These are phyloP conservation scores for Zaprionus bogoriensis DNA, from an alignment of 2,888 invertebrate species.

Conservation along the genomic window DNA sequence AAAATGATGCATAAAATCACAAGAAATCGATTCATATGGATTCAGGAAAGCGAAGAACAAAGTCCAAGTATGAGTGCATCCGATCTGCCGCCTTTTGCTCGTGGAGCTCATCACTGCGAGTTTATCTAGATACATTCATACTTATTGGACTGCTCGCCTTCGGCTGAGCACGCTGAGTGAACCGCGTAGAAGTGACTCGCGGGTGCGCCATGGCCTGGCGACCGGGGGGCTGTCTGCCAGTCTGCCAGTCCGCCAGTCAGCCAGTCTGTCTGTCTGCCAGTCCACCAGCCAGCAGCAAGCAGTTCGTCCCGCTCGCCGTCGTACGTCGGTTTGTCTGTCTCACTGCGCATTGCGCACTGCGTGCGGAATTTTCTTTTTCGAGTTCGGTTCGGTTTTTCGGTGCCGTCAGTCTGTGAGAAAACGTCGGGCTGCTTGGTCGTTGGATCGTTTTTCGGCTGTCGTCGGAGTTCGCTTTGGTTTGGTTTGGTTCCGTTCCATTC, in stretches of 20 bases:
- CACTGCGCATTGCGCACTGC: constrained; percentile 66
- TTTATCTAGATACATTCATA: constrained; percentile 50
- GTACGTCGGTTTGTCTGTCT: constrained; percentile 32
- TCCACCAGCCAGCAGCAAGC: no score
- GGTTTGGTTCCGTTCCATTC: constrained; percentile 12
- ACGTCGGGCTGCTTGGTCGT: constrained; percentile 73
- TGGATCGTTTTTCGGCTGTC: constrained; percentile 49
- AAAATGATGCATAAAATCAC: background rate
- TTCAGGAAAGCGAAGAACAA: background rate
- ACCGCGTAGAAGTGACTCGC: constrained; percentile 75
- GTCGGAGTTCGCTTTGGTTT: background rate
- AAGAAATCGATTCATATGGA: background rate
- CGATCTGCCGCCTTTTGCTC: background rate
- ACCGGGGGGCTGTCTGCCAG: constrained; percentile 16
- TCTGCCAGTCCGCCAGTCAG: background rate
- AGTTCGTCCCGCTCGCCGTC: background rate
- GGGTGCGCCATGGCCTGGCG: constrained; percentile 79
- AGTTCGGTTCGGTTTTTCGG: constrained; percentile 51
- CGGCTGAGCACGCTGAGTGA: constrained; percentile 31
- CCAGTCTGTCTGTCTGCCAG: background rate
- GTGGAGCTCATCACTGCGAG: constrained; percentile 40
- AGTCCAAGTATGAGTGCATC: background rate
- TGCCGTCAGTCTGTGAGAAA: constrained; percentile 79
- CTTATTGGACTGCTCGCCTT: constrained; percentile 47
- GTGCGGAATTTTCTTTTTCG: constrained; percentile 72